Conservation (phyloP, 2,888 invertebrate genomes). For the Nomada hirtipes region DNA sequence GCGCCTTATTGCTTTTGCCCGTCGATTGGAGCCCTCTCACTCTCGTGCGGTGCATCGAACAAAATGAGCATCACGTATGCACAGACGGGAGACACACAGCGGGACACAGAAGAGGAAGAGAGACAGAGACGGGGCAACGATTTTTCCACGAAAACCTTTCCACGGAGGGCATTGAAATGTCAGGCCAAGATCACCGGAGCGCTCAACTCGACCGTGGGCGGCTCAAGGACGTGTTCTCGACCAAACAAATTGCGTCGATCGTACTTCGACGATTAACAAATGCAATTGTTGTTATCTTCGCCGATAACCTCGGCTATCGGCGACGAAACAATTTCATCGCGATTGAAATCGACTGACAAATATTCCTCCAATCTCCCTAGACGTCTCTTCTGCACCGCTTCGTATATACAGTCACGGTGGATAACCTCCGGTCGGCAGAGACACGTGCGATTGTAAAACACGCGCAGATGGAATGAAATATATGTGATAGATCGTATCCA, state of each 20-base stretch:
- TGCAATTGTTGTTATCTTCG: slow-evolving; percentile 26
- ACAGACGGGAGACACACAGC: not conserved
- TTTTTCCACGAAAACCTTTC: slow-evolving; percentile 54
- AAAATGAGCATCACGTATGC: not conserved
- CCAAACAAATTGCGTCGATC: slow-evolving; percentile 63
- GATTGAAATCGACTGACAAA: not conserved
- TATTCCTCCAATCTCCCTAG: slow-evolving; percentile 7
- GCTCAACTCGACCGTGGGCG: slow-evolving; percentile 63
- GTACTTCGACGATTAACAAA: slow-evolving; percentile 21
- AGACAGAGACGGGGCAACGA: not conserved
- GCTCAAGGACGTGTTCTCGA: slow-evolving; percentile 62
- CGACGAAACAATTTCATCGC: slow-evolving; percentile 2
- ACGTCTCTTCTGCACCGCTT: no score
- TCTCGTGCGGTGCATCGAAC: not conserved
- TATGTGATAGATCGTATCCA: slow-evolving; percentile 7
- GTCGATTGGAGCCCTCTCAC: not conserved
- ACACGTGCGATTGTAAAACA: not conserved
- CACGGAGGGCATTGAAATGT: slow-evolving; percentile 61
- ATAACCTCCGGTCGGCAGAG: no score
- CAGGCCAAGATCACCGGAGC: slow-evolving; percentile 69
- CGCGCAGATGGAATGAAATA: not conserved
- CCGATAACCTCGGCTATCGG: slow-evolving; percentile 19
- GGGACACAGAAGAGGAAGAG: not conserved
- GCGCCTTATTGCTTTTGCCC: not conserved
- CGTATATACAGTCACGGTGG: no score